phyloP scores from a whole-genome alignment of 2,888 invertebrate genomes.

The Chironomus tentans region DNA sequence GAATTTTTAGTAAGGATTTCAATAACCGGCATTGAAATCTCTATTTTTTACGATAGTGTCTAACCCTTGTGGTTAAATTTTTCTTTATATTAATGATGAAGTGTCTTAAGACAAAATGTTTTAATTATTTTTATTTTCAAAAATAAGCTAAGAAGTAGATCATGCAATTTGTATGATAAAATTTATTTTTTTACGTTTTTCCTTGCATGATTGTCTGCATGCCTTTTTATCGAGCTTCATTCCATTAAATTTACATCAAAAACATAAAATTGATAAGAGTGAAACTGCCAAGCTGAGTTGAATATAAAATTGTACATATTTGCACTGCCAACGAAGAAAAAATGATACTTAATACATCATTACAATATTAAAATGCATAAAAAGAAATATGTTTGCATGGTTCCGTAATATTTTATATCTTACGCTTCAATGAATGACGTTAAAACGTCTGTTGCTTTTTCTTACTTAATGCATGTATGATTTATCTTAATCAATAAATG shows the following conservation, averaged over 20 bases:
- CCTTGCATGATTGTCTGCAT: background rate
- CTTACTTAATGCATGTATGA: background rate
- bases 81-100: too few species aligned
- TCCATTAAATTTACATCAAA: slow-evolving; percentile 18
- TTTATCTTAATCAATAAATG: slow-evolving; percentile 25
- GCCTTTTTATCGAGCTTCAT: background rate
- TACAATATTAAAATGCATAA: slow-evolving; percentile 17
- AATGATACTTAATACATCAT: slow-evolving; percentile 24
- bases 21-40: too few species aligned
- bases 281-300: background rate
- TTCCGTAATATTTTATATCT: slow-evolving; percentile 12
- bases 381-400: slow-evolving; percentile 4
- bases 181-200: background rate
- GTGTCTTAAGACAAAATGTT: too few species aligned
- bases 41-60: too few species aligned
- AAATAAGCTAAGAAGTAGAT: background rate
- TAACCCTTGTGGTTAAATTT: too few species aligned
- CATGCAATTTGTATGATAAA: background rate
- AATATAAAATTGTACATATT: background rate
- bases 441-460: background rate
- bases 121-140: too few species aligned
- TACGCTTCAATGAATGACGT: background rate
- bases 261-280: slow-evolving; percentile 1
- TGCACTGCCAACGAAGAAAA: background rate
- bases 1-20: too few species aligned